Evolutionary conservation across 2,797 vertebrate genomes (phyloP), one percentile per base, ranked within the genome.

Genomic region (Pseudochromis fuscus): DNA sequence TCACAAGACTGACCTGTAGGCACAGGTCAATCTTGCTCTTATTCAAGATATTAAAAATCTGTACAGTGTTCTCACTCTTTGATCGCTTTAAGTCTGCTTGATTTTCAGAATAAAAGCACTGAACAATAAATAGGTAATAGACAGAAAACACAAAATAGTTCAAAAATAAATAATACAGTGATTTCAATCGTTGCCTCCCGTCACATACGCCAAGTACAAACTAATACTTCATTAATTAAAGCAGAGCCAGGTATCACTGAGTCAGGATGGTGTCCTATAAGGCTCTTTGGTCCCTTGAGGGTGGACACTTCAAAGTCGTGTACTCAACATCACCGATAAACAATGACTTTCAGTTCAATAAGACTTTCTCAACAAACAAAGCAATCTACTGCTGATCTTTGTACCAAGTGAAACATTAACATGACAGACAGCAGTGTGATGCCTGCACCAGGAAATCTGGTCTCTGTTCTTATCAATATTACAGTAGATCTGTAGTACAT

Each of bases 91-190:
- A 62, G 63, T 55, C 75, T 70, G 35, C 71, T 72, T 55, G 21
- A 66, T 50, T 78, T 72, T 84, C 60, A 82, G 66, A 87, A 82
- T 80, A 81, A 91, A 89, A 87, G 84, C 71, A 74, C 60, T 62
- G 44, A 83, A 75, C 74, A 90, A 92, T 90, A 92, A 92, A 94
- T 93, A 92, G 55, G 28, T 75, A 84, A 82, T 70, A 77, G 70
- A 90, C 73, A 80, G 56, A 72, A 73, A 82, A 81, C 74, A 80
- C 62, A 70, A 66, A 83, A 76, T 73, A 50, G 25, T 73, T 83
- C 78, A 58, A 88, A n/a, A 90, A 93, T 91, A 93, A 93, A 93
- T 92, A 87, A 85, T 62, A 90, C 82, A 89, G 55, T 68, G 42
- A 74, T 70, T 85, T 85, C 72, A 73, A 73, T 76, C 51, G 45